Percentiles rank a stretch among this genome's conserved stretches.
These are phyloP conservation scores for Ctenoplectra terminalis DNA, from an alignment of 1,140 invertebrate species.

Conservation along the genomic window DNA sequence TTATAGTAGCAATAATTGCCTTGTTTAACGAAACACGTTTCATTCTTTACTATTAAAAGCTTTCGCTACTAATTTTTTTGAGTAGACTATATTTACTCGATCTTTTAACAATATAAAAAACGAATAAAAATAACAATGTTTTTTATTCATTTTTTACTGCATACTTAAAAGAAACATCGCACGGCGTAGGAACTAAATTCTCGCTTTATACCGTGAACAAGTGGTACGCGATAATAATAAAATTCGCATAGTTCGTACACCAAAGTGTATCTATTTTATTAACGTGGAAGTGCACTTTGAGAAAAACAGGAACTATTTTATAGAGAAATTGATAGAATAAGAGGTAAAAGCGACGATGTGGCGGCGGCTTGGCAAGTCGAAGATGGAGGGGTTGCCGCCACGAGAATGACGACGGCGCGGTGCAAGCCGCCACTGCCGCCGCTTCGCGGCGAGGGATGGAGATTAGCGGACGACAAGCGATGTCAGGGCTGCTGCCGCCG, in stretches of 20 bases:
- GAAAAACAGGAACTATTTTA: neutral
- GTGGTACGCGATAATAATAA: no score
- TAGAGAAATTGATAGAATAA: no score
- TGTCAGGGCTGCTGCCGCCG: conserved; percentile 65
- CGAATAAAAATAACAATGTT: no score
- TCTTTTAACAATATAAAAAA: no score
- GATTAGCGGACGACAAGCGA: conserved; percentile 40
- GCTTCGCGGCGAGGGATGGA: conserved; percentile 61
- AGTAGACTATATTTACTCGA: no score
- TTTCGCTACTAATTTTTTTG: no score
- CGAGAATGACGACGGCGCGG: conserved; percentile 50
- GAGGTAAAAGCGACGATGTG: neutral
- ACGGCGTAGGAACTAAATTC: no score
- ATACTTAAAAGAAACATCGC: no score
- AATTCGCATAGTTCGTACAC: neutral
- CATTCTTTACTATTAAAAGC: neutral
- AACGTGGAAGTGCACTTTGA: neutral
- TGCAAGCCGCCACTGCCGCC: conserved; percentile 52
- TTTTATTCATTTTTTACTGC: no score
- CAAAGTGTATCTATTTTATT: neutral
- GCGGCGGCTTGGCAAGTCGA: neutral
- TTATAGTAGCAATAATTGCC: neutral
- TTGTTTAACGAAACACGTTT: neutral
- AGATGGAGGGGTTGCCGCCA: conserved; percentile 57
- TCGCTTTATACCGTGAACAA: no score